Evolutionary conservation across 2,113 vertebrate species (phyloP).

Genomic region (Elanus axillaris): DNA sequence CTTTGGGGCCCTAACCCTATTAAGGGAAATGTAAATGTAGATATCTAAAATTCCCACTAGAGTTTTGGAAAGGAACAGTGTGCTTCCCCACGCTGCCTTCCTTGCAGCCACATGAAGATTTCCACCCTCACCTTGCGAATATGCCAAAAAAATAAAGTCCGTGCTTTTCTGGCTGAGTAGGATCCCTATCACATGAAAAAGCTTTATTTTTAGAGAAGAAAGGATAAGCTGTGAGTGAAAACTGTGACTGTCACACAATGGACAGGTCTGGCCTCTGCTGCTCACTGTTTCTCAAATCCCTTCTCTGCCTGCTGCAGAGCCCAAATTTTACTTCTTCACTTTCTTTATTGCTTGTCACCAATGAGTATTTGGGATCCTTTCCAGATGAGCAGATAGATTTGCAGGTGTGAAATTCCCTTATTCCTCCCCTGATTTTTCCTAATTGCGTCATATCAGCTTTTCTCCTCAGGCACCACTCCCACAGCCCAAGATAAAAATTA

Average conservation of each 20-base stretch:
- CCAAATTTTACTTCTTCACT: background rate
- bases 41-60: slow-evolving; percentile 27
- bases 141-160: background rate
- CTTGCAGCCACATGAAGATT: background rate
- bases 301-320: background rate
- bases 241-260: background rate
- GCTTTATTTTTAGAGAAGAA: slow-evolving; percentile 38
- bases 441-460: background rate
- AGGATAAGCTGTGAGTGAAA: slow-evolving; percentile 4
- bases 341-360: background rate
- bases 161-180: background rate
- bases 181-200: background rate
- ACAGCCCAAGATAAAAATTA: background rate
- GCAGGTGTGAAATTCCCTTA: slow-evolving; percentile 19
- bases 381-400: background rate
- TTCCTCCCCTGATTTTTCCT: background rate
- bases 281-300: background rate
- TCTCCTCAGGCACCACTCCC: background rate
- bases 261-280: background rate
- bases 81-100: background rate
- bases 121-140: slow-evolving; percentile 9
- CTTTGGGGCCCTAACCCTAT: slow-evolving; percentile 34
- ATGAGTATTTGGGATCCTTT: background rate
- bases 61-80: background rate
- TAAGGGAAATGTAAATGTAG: slow-evolving; percentile 15